These are phyloP conservation scores for Paratilapia polleni DNA, from an alignment of 2,113 vertebrate genomes.

Conservation along the genomic window DNA sequence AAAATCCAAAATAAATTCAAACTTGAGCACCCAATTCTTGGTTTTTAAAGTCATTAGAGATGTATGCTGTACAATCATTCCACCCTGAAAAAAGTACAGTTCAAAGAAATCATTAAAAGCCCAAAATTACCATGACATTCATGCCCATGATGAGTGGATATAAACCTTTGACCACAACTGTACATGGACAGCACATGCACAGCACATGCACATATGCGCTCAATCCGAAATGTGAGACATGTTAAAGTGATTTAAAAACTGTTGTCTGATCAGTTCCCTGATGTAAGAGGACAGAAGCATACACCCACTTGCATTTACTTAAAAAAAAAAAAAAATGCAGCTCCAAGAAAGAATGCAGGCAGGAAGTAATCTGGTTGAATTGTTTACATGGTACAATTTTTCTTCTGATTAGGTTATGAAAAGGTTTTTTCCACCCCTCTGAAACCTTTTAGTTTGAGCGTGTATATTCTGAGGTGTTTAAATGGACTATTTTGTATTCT, in stretches of 20 bases:
- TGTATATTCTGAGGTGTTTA: rapidly evolving
- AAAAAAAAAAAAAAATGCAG: background rate
- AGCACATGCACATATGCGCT: rapidly evolving
- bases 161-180: too few relatives aligned
- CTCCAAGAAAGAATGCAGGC: background rate
- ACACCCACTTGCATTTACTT: background rate
- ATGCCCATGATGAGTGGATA: too few relatives aligned
- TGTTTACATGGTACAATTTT: background rate
- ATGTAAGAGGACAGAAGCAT: background rate
- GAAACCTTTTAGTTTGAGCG: background rate
- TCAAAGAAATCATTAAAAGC: too few relatives aligned
- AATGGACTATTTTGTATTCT: background rate
- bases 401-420: rapidly evolving
- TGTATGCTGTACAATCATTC: too few relatives aligned
- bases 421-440: background rate
- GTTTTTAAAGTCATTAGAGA: too few relatives aligned
- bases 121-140: too few relatives aligned
- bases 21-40: too few relatives aligned
- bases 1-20: too few relatives aligned
- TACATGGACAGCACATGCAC: too few relatives aligned
- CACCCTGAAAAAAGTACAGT: too few relatives aligned
- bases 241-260: background rate
- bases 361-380: background rate
- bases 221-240: background rate
- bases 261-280: background rate